phyloP scores from a whole-genome alignment of 1,140 invertebrate species.

The Panagrolaimus sp. region DNA sequence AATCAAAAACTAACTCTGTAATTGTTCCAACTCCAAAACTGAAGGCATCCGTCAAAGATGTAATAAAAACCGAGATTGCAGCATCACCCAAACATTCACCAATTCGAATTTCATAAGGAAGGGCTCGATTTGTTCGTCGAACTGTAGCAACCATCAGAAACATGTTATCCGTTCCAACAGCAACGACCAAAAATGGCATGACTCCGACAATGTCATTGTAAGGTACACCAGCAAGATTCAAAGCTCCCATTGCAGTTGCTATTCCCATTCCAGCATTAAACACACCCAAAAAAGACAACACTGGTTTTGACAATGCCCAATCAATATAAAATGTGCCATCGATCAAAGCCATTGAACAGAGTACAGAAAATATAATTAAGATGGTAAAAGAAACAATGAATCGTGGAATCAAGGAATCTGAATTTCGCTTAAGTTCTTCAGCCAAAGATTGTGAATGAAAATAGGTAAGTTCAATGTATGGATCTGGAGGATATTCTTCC shows the following conservation, averaged over 20 bases:
- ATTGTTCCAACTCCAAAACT: constrained; percentile 62
- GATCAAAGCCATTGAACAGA: constrained; percentile 53
- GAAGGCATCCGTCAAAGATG: constrained; percentile 62
- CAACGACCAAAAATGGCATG: constrained; percentile 59
- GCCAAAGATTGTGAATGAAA: constrained; percentile 55
- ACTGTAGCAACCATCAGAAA: constrained; percentile 63
- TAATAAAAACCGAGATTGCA: constrained; percentile 64
- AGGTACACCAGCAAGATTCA: constrained; percentile 76
- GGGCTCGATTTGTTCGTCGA: constrained; percentile 47
- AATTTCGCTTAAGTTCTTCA: constrained; percentile 57
- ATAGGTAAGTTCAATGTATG: constrained; percentile 53
- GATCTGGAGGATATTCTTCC: constrained; percentile 43
- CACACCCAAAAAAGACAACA: constrained; percentile 65
- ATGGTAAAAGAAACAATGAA: constrained; percentile 53
- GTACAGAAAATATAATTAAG: constrained; percentile 50
- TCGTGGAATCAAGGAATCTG: constrained; percentile 52
- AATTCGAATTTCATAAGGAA: constrained; percentile 43
- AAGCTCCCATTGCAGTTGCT: constrained; percentile 78
- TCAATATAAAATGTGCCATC: constrained; percentile 50
- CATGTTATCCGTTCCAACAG: constrained; percentile 65
- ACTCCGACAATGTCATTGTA: constrained; percentile 60
- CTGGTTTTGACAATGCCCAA: constrained; percentile 57
- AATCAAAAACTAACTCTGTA: constrained; percentile 67
- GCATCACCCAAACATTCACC: constrained; percentile 60
- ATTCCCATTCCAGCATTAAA: constrained; percentile 83